Percentiles rank a stretch among this genome's conserved stretches.
phyloP scores from a whole-genome alignment of 1,140 invertebrate species.

The Temnothorax longispinosus region DNA sequence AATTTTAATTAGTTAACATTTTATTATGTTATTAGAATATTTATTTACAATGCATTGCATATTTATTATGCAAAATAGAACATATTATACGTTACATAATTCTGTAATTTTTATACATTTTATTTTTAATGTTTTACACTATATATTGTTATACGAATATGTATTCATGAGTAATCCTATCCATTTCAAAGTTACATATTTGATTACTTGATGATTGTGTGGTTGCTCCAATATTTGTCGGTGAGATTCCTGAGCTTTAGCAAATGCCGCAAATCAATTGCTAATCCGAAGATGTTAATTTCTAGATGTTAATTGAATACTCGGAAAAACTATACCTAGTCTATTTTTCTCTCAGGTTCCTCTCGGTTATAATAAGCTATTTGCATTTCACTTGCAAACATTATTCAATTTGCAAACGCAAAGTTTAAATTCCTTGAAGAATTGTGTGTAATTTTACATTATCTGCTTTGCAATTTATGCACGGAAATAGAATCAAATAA shows the following conservation, averaged over 20 bases:
- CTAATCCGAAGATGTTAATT: constrained; percentile 11
- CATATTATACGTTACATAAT: neutral
- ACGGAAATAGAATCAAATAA: neutral
- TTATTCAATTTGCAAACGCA: neutral
- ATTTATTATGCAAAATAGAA: neutral
- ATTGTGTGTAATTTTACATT: constrained; percentile 11
- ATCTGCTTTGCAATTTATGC: neutral
- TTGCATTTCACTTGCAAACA: neutral
- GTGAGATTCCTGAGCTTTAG: neutral
- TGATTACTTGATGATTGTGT: neutral
- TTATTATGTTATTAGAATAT: neutral
- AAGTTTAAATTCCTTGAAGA: constrained; percentile 7
- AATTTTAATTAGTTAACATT: neutral
- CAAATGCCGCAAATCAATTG: neutral
- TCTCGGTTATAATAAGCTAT: neutral
- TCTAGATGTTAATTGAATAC: neutral
- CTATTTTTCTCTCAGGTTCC: neutral
- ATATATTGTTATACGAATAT: neutral
- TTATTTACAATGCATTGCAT: neutral
- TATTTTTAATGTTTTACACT: neutral
- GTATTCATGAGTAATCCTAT: neutral
- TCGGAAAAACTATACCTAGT: neutral
- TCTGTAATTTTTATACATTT: neutral
- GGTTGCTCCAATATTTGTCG: neutral
- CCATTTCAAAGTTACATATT: constrained; percentile 28